Evolutionary conservation across 2,797 vertebrate genomes (phyloP).

Genomic region (Gadopsis bispinosus): DNA sequence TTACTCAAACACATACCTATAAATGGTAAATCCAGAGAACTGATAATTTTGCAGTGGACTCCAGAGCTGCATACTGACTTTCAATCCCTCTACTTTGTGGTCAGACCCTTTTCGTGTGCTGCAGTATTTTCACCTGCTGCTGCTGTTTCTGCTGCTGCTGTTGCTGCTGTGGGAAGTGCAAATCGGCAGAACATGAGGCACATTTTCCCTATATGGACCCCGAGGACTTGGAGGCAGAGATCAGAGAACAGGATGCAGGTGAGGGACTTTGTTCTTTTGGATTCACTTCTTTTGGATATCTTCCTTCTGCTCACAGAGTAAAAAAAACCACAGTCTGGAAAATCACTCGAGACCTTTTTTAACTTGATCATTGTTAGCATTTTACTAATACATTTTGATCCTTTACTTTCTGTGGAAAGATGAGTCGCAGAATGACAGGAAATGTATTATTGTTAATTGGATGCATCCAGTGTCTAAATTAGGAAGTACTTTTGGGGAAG

Average conservation of each 20-base stretch:
- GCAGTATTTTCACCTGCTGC: slow-evolving; percentile 87
- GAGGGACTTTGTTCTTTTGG: slow-evolving; percentile 3
- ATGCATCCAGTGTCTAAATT: neutral
- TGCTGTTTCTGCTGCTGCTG: slow-evolving; percentile 92
- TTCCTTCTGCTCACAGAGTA: neutral
- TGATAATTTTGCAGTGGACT: no score
- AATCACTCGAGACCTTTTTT: neutral
- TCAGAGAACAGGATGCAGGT: slow-evolving; percentile 82
- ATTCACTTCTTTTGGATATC: neutral
- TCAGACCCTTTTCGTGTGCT: slow-evolving; percentile 85
- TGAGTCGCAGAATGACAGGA: neutral
- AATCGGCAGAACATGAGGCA: slow-evolving; percentile 71
- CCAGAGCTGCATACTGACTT: no score
- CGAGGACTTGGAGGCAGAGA: slow-evolving; percentile 87
- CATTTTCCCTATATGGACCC: slow-evolving; percentile 80
- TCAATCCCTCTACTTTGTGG: neutral
- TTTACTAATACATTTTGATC: neutral
- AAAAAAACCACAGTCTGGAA: neutral
- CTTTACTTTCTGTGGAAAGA: neutral
- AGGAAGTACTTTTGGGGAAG: neutral
- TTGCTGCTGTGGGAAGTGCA: slow-evolving; percentile 88
- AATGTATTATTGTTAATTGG: neutral
- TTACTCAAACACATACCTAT: no score
- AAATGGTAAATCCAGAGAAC: no score
- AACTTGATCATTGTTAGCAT: neutral